These are phyloP conservation scores for Leucoptera coffeella DNA, from an alignment of 2,888 invertebrate species.

Conservation along the genomic window DNA sequence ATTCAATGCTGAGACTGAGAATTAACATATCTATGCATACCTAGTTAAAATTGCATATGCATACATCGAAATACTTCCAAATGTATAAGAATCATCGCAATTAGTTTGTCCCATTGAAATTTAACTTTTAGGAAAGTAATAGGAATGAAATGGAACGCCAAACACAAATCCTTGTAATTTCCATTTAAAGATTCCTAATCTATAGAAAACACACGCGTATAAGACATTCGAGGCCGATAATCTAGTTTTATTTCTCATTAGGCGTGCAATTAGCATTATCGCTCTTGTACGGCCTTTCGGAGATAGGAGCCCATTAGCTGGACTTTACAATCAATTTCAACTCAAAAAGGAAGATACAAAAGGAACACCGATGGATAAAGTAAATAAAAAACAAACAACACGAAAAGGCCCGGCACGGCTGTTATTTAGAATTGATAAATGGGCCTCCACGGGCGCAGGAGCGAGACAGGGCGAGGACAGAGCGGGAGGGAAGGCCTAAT, in stretches of 20 bases:
- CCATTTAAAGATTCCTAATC: too few relatives aligned
- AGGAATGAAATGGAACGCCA: too few relatives aligned
- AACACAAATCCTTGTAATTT: too few relatives aligned
- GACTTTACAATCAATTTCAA: conserved; percentile 47
- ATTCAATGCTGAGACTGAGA: too few relatives aligned
- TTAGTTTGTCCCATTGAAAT: too few relatives aligned
- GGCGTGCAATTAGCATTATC: conserved; percentile 33
- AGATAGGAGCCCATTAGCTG: conserved; percentile 34
- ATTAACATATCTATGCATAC: not conserved
- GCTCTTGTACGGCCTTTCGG: conserved; percentile 29
- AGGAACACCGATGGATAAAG: conserved; percentile 37
- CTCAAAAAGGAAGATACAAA: conserved; percentile 30
- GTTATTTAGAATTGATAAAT: conserved; percentile 55
- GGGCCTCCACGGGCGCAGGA: conserved; percentile 35
- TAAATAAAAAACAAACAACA: conserved; percentile 49
- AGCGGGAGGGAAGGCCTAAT: conserved; percentile 32
- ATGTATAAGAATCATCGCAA: too few relatives aligned
- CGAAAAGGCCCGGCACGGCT: conserved; percentile 37
- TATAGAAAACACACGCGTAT: too few relatives aligned
- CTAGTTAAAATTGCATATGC: not conserved
- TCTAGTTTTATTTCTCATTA: conserved; percentile 24
- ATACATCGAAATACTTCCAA: not conserved
- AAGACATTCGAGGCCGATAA: too few relatives aligned
- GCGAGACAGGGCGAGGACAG: conserved; percentile 28
- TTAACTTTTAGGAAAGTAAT: too few relatives aligned